Percentiles rank a stretch among this genome's conserved stretches.
Conservation (phyloP, 2,113 vertebrate genomes). For the Triplophysa dalaica region DNA sequence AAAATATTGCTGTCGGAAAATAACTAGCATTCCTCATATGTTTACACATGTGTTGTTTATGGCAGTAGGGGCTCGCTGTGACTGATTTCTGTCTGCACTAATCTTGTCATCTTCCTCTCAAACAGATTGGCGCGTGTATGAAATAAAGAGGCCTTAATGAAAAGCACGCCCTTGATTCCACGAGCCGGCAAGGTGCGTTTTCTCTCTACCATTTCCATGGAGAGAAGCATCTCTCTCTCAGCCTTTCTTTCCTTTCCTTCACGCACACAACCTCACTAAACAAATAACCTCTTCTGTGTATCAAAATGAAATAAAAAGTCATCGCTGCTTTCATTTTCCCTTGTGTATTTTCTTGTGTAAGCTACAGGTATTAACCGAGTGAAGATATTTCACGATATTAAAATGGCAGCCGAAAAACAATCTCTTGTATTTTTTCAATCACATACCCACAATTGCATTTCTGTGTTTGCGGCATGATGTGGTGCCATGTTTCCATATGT, state of each 20-base stretch:
- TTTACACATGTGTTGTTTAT: constrained; percentile 19
- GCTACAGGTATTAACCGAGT: constrained; percentile 3
- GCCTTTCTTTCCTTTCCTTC: background rate
- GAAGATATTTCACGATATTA: constrained; percentile 28
- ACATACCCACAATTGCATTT: constrained; percentile 26
- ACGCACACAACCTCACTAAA: constrained; percentile 36
- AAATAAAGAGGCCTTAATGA: constrained; percentile 42
- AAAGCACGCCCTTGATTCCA: constrained; percentile 41
- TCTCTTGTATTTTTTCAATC: background rate
- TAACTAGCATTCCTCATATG: constrained; percentile 3
- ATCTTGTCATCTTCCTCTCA: constrained; percentile 10
- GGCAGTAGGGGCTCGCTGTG: background rate
- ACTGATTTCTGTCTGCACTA: constrained; percentile 35
- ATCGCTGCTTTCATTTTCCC: constrained; percentile 32
- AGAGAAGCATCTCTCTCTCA: constrained; percentile 2
- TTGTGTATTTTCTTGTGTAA: constrained; percentile 24
- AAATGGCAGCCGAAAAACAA: constrained; percentile 15
- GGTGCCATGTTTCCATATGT: constrained; percentile 25
- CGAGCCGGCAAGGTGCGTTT: background rate
- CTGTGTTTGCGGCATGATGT: constrained; percentile 5
- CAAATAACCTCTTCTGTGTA: constrained; percentile 26
- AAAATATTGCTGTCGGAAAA: background rate
- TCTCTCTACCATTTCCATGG: constrained; percentile 33
- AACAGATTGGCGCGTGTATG: constrained; percentile 24
- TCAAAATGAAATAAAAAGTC: constrained; percentile 36